phyloP scores from a whole-genome alignment of 2,797 vertebrate genomes.

The Morus bassanus region DNA sequence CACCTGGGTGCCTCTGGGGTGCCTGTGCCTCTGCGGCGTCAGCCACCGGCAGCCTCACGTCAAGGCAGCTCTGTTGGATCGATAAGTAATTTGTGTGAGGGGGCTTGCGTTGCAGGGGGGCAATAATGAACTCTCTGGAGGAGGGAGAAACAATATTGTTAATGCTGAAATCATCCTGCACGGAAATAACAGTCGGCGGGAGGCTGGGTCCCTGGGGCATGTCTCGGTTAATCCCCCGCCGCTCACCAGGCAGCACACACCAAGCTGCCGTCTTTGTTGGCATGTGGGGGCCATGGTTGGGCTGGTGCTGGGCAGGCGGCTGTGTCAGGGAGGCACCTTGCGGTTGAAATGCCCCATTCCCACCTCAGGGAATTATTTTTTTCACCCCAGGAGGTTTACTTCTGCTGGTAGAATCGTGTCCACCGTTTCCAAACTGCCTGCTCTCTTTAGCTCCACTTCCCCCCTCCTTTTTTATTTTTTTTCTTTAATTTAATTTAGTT shows the following conservation, averaged over 20 bases:
- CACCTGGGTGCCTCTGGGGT: fast-evolving
- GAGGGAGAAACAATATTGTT: slow-evolving; percentile 68
- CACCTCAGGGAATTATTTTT: background rate
- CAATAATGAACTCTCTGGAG: slow-evolving; percentile 71
- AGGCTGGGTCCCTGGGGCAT: background rate
- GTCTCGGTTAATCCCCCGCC: fast-evolving
- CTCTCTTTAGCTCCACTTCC: background rate
- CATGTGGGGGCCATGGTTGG: fast-evolving
- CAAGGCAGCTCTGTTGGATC: slow-evolving; percentile 1
- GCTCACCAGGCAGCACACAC: fast-evolving
- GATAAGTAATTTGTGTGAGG: slow-evolving; percentile 70
- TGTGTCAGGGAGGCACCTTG: background rate
- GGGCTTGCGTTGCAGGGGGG: slow-evolving; percentile 45
- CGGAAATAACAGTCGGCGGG: background rate
- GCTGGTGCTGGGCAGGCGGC: background rate
- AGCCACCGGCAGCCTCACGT: background rate
- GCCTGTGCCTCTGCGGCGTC: fast-evolving
- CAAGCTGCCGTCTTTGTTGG: fast-evolving
- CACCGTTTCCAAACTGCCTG: background rate
- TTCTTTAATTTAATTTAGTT: background rate
- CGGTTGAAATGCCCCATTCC: background rate
- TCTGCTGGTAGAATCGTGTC: background rate
- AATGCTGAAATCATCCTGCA: slow-evolving; percentile 49
- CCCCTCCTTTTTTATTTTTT: background rate
- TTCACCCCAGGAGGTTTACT: background rate